phyloP scores from a whole-genome alignment of 2,797 vertebrate species.

The Pyrocephalus nanus region DNA sequence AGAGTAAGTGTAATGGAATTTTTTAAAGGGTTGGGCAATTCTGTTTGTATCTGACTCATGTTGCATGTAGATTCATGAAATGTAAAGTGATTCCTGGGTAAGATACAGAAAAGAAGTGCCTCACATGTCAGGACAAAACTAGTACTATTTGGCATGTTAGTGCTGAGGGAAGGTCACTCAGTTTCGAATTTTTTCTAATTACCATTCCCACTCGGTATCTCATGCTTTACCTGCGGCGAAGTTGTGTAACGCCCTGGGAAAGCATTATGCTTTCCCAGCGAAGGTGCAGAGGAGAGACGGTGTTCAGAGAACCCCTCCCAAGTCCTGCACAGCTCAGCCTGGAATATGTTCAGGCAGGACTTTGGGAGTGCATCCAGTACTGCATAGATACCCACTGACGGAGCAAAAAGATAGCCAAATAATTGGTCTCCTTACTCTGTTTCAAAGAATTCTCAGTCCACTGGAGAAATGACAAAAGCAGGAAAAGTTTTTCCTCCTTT shows the following conservation, averaged over 20 bases:
- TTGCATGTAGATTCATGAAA: constrained; percentile 65
- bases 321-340: constrained; percentile 3
- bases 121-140: constrained; percentile 57
- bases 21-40: constrained; percentile 51
- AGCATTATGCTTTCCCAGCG: neutral
- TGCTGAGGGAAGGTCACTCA: constrained; percentile 41
- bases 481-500: neutral
- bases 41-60: constrained; percentile 57
- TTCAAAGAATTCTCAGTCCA: neutral
- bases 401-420: neutral
- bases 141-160: constrained; percentile 37
- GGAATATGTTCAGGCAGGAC: constrained; percentile 61
- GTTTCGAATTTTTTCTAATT: constrained; percentile 46
- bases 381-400: constrained; percentile 4
- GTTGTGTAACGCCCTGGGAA: constrained; percentile 55
- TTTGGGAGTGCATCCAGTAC: constrained; percentile 21
- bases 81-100: constrained; percentile 35
- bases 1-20: constrained; percentile 64
- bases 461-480: constrained; percentile 2
- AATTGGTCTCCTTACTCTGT: neutral
- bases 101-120: constrained; percentile 49
- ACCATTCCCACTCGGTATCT: constrained; percentile 8
- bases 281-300: neutral
- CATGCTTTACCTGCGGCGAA: constrained; percentile 24
- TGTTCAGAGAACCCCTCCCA: constrained; percentile 4